Conservation (phyloP, 2,888 invertebrate genomes). For the Thysanoteuthis rhombus region DNA sequence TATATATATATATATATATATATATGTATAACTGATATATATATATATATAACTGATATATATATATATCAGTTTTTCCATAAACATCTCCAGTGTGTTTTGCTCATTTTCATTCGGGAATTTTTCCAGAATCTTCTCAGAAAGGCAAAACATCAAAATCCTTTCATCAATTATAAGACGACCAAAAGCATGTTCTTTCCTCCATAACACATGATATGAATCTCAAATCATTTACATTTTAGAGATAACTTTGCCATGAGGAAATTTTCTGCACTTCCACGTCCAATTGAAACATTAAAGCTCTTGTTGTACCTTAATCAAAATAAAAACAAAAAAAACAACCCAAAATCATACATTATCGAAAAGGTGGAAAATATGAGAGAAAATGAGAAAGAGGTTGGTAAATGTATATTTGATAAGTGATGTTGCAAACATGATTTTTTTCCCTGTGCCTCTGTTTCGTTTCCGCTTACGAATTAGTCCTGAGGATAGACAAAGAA, state of each 20-base stretch:
- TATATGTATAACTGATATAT: not conserved
- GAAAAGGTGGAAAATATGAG: not conserved
- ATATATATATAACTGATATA: too few relatives aligned
- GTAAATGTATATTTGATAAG: not conserved
- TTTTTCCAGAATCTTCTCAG: not conserved
- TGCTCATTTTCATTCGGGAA: not conserved
- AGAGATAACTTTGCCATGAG: not conserved
- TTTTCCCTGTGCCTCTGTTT: not conserved
- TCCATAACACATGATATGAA: not conserved
- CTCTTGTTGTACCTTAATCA: not conserved
- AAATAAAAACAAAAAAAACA: not conserved
- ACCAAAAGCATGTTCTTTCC: not conserved
- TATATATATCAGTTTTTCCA: not conserved
- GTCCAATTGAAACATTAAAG: not conserved
- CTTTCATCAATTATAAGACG: not conserved
- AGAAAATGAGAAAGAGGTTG: not conserved
- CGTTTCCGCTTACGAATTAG: not conserved
- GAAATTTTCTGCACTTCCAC: not conserved
- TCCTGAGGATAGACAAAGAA: not conserved
- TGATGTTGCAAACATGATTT: not conserved
- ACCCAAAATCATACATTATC: not conserved
- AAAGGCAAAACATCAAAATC: not conserved
- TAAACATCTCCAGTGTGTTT: not conserved
- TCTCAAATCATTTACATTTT: not conserved
- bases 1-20: not conserved